Conservation (phyloP, 2,888 invertebrate genomes). For the Callyntrura guangdongensis region DNA sequence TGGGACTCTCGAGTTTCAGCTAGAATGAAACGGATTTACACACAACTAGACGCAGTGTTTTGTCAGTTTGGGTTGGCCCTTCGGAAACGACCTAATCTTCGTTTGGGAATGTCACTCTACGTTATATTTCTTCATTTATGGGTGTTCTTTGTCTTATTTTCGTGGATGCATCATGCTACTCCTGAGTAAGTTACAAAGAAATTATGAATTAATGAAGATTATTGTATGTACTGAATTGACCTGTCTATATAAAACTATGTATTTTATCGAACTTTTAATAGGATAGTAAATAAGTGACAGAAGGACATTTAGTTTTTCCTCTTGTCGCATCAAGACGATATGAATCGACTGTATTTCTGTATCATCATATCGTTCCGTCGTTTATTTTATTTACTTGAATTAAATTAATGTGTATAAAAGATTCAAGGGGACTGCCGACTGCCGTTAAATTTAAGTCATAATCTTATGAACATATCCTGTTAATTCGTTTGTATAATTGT, state of each 20-base stretch:
- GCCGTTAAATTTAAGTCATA: not conserved
- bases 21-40: conserved; percentile 92
- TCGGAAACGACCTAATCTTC: conserved; percentile 83
- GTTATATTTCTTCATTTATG: conserved; percentile 83
- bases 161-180: conserved; percentile 76
- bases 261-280: no score
- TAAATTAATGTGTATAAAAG: not conserved
- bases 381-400: not conserved
- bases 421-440: no score
- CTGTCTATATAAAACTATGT: no score
- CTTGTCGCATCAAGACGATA: not conserved
- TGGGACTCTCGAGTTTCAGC: conserved; percentile 92
- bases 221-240: no score
- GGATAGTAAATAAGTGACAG: no score
- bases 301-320: no score
- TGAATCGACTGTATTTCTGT: not conserved
- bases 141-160: conserved; percentile 84
- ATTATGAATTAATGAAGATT: no score
- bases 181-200: conserved; percentile 42
- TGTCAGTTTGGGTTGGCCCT: conserved; percentile 83
- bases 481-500: not conserved
- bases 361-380: not conserved
- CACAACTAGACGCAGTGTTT: conserved; percentile 92
- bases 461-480: not conserved
- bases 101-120: conserved; percentile 83